phyloP scores from a whole-genome alignment of 2,888 invertebrate species.

The Syritta pipiens region DNA sequence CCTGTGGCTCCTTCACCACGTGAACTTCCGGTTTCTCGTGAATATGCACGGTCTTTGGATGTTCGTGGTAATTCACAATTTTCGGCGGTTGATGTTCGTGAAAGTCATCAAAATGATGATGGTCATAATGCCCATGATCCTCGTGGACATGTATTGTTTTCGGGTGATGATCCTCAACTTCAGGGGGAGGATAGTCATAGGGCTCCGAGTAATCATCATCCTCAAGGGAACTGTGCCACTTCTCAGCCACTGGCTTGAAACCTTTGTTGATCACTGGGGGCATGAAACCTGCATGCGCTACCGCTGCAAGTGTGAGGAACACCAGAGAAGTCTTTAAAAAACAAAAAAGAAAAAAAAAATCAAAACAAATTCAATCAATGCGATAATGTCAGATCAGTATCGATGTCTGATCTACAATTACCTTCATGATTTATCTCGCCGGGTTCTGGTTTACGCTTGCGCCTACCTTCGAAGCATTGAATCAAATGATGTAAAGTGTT shows the following conservation, averaged over 20 bases:
- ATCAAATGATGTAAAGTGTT: conserved; percentile 44
- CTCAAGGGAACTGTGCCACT: conserved; percentile 42
- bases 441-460: neutral
- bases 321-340: conserved; percentile 17
- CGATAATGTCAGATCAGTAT: neutral
- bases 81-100: conserved; percentile 29
- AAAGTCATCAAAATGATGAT: conserved; percentile 45
- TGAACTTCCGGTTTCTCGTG: conserved; percentile 23
- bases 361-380: neutral
- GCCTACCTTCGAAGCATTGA: conserved; percentile 36
- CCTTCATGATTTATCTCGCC: conserved; percentile 40
- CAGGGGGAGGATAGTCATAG: conserved; percentile 17
- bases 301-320: neutral
- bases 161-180: conserved; percentile 19
- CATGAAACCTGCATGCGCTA: conserved; percentile 7
- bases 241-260: conserved; percentile 16
- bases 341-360: neutral
- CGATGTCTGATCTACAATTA: conserved; percentile 1
- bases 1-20: conserved; percentile 17
- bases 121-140: conserved; percentile 33
- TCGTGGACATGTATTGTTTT: conserved; percentile 32
- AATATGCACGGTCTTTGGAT: conserved; percentile 21
- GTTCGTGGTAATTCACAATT: conserved; percentile 8
- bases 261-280: conserved; percentile 13
- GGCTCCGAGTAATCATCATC: conserved; percentile 6